phyloP scores from a whole-genome alignment of 2,797 vertebrate species.

The Melopsittacus undulatus region DNA sequence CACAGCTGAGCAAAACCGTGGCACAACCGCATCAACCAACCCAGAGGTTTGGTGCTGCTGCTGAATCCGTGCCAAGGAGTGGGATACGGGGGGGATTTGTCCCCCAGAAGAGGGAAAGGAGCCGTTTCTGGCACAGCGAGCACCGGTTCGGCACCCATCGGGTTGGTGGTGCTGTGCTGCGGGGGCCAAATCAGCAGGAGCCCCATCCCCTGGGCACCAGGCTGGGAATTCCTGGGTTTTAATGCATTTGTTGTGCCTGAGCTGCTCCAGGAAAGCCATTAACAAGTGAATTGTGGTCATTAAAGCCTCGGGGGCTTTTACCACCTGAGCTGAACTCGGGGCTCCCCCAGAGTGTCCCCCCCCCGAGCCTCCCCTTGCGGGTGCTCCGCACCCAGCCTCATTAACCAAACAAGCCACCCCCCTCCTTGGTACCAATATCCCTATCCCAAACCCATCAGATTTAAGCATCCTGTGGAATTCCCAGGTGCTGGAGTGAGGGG shows the following conservation, averaged over 20 bases:
- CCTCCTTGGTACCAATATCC: not conserved
- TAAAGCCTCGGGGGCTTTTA: not conserved
- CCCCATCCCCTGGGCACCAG: not conserved
- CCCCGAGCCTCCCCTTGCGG: too few relatives aligned
- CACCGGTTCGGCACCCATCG: not conserved
- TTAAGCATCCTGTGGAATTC: not conserved
- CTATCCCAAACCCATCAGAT: not conserved
- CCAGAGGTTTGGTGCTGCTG: not conserved
- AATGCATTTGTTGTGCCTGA: not conserved
- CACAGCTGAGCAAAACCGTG: not conserved
- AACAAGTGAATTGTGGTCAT: not conserved
- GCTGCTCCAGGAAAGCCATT: not conserved
- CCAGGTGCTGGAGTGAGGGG: too few relatives aligned
- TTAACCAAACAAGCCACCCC: not conserved
- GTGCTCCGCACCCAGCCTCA: not conserved
- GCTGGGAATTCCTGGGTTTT: not conserved
- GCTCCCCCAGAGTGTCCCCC: too few relatives aligned
- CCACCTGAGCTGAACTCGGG: not conserved
- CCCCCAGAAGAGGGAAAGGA: not conserved
- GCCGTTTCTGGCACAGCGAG: not conserved
- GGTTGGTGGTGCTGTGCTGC: too few relatives aligned
- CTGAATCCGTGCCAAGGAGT: rapidly evolving
- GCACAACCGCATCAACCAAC: too few relatives aligned
- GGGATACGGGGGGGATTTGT: too few relatives aligned
- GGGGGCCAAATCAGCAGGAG: not conserved